Conservation (phyloP, 2,113 vertebrate species). For the Psammodynastes pulverulentus region DNA sequence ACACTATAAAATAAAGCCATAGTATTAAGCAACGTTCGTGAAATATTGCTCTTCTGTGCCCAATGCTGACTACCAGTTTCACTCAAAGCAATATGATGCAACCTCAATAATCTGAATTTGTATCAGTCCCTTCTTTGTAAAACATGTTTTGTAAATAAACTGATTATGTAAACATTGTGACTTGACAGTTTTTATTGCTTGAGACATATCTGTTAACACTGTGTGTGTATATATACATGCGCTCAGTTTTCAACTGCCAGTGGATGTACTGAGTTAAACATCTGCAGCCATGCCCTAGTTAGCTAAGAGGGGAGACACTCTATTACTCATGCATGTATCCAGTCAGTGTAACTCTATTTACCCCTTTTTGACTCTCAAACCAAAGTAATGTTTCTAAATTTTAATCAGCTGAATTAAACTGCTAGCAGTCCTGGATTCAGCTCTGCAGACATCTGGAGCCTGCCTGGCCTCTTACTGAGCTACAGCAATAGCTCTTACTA, state of each 20-base stretch:
- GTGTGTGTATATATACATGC: not conserved
- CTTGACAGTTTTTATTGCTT: not conserved
- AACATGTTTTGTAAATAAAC: not conserved
- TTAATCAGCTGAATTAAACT: not conserved
- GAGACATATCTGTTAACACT: not conserved
- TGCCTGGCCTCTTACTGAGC: not conserved
- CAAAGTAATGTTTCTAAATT: not conserved
- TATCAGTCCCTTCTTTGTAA: not conserved
- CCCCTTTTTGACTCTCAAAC: not conserved
- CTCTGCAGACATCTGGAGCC: constrained; percentile 12
- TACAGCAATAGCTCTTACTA: not conserved
- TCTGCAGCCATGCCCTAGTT: not conserved
- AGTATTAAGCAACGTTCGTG: not conserved
- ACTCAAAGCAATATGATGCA: not conserved
- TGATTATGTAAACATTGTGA: not conserved
- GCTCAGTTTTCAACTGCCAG: not conserved
- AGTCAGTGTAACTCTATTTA: not conserved
- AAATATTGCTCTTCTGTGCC: not conserved
- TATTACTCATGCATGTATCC: not conserved
- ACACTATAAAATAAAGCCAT: not conserved
- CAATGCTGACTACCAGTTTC: not conserved
- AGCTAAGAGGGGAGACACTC: not conserved
- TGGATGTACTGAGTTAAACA: not conserved
- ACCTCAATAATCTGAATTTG: not conserved
- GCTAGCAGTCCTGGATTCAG: not conserved